Percentiles rank a stretch among this genome's conserved stretches.
Evolutionary conservation across 2,113 vertebrate species (phyloP).

Genomic region (Tamias sibiricus): DNA sequence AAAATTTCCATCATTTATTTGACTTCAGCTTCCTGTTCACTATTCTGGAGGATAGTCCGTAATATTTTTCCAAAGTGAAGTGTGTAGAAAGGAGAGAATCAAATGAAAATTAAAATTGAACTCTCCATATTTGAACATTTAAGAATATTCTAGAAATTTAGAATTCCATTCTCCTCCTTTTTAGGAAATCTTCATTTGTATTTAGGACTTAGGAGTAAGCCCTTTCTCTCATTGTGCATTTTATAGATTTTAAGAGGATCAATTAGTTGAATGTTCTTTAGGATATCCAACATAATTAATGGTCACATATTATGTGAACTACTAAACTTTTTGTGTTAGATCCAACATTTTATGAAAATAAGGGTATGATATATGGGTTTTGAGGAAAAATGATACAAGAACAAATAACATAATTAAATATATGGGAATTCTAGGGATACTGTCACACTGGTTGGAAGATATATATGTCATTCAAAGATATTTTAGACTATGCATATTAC

Average conservation of each 20-base stretch:
- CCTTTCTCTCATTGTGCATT: background rate
- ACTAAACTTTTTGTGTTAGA: background rate
- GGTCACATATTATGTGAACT: background rate
- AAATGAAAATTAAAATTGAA: background rate
- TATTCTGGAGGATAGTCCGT: background rate
- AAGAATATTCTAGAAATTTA: background rate
- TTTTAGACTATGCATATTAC: background rate
- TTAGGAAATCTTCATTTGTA: slow-evolving; percentile 6
- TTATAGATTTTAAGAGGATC: background rate
- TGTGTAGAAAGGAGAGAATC: background rate
- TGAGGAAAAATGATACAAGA: background rate
- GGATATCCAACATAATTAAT: background rate
- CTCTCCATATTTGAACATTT: background rate
- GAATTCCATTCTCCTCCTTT: background rate
- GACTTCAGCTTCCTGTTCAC: background rate
- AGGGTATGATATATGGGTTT: background rate
- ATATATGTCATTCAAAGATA: background rate
- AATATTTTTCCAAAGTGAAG: background rate
- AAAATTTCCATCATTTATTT: slow-evolving; percentile 18
- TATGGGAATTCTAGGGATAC: background rate
- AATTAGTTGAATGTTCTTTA: background rate
- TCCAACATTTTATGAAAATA: slow-evolving; percentile 9
- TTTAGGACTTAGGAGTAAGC: background rate
- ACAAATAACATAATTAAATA: background rate
- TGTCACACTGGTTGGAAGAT: background rate